Evolutionary conservation across 1,140 invertebrate species (phyloP), one percentile per base, ranked within the genome.

Genomic region (Mizuhopecten yessoensis): DNA sequence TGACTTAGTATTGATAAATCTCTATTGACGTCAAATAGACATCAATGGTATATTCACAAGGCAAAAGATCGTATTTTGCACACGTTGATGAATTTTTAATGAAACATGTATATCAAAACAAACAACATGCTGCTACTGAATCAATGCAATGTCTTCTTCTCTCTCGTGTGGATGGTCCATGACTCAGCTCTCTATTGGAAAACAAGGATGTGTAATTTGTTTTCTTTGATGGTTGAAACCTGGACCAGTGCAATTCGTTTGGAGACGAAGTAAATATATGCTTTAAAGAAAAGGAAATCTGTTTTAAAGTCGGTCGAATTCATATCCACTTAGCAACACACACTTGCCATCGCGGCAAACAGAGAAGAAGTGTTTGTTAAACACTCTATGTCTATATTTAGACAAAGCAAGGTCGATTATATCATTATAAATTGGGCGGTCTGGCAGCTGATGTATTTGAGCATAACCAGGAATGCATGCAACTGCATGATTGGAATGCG

Each of bases 231-330:
- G 57, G n/a, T n/a, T 75, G 2, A 75, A 75, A 29, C 23, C 23
- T 75, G 57, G 57, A 75, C 29, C 57, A n/a, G 23, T 29, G n/a
- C n/a, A 75, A 75, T 17, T 29, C n/a, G 57, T n/a, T 29, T 29
- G 57, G 11, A 75, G 9, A 9, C 57, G 23, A 29, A 9, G 57
- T 29, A 75, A 75, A 75, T 29, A 29, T 75, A 29, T 29, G 57
- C 5, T 5, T 75, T 1, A 75, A 75, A 75, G 57, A n/a, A 75
- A 75, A 75, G 57, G n/a, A n/a, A 75, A 75, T 75, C 57, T 75
- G 57, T 75, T 75, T 75, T 75, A 75, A 75, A 75, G 57, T 75
- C 57, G 57, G 57, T 75, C 57, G n/a, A 75, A 75, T 75, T 75
- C 57, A 75, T 75, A 75, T 75, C 57, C 57, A 75, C 57, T 75